Base-by-base conservation (phyloP, 1,140 invertebrate genomes). In the Nymphalis io region DNA sequence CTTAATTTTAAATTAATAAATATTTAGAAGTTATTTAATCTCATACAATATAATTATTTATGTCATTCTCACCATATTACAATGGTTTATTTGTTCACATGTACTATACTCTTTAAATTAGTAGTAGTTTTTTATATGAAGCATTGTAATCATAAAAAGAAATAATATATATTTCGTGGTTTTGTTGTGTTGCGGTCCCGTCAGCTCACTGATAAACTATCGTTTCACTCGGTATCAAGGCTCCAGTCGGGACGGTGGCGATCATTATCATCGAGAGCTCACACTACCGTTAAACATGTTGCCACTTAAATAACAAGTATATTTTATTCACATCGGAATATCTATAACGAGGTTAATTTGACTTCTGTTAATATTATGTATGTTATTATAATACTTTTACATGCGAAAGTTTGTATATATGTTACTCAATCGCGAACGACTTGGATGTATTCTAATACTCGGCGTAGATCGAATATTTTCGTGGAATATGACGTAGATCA, bases 161-260 rank as follows among this genome's bases (percentile, higher is more conserved):
- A 8, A 33, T 33, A 8, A 8, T 1, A 33, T 33, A 23, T 11
- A 48, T 20, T 46, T 48, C 23, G 23, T 27, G 46, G 46, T 61
- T 13, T 38, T 20, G 21, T 39, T 33, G 3, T 61, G 44, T 23
- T 46, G 46, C 40, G 57, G 40, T 59, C 27, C 60, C 64, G 16
- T 66, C 57, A n/a, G 40, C 6, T 33, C 40, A 15, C 21, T 72
- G 79, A 80, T 81, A 76, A 72, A 55, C 64, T 75, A 79, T 81
- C 76, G 20, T 44, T 51, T 81, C 75, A 70, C 64, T 65, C 68
- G 60, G 55, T 77, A 81, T 78, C 75, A 78, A 76, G 73, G 78
- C 76, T 72, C 69, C 42, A 73, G 63, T 60, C 13, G 55, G 55
- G 38, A 44, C 73, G 62, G 70, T 70, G 46, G 70, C 72, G 73